A percentile compares a stretch with the other conserved stretches of the same genome.
Evolutionary conservation across 2,113 vertebrate genomes (phyloP).

Genomic region (Oreochromis spilurus): DNA sequence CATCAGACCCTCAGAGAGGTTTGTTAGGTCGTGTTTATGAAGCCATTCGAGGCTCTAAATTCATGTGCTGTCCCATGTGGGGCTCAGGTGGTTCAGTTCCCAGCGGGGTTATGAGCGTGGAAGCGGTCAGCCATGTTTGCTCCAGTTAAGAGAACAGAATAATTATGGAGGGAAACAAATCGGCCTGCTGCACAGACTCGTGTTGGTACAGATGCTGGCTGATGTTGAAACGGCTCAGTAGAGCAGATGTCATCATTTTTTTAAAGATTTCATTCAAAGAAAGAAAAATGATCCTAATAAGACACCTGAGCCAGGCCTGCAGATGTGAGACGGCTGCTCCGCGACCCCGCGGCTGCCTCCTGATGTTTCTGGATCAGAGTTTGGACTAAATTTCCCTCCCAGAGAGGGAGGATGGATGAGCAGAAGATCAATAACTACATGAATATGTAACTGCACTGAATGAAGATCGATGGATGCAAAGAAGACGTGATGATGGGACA

Average conservation of each 20-base stretch:
- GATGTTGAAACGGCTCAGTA: neutral
- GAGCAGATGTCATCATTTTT: neutral
- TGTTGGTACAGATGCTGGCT: neutral
- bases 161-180: neutral
- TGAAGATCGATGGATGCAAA: fast-evolving
- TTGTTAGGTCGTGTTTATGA: neutral
- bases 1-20: neutral
- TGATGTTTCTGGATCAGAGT: neutral
- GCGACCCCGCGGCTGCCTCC: neutral
- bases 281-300: neutral
- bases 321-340: neutral
- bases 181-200: neutral
- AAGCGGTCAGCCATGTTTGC: neutral
- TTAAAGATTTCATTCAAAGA: neutral
- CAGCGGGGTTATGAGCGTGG: neutral
- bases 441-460: neutral
- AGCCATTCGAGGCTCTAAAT: neutral
- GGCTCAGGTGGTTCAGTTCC: constrained; percentile 1
- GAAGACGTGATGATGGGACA: neutral
- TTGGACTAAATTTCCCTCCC: neutral
- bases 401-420: fast-evolving
- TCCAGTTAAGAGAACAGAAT: neutral
- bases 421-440: neutral
- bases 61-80: neutral
- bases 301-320: neutral